Evolutionary conservation across 1,140 invertebrate species (phyloP).

Genomic region (Drosophila nikananu): DNA sequence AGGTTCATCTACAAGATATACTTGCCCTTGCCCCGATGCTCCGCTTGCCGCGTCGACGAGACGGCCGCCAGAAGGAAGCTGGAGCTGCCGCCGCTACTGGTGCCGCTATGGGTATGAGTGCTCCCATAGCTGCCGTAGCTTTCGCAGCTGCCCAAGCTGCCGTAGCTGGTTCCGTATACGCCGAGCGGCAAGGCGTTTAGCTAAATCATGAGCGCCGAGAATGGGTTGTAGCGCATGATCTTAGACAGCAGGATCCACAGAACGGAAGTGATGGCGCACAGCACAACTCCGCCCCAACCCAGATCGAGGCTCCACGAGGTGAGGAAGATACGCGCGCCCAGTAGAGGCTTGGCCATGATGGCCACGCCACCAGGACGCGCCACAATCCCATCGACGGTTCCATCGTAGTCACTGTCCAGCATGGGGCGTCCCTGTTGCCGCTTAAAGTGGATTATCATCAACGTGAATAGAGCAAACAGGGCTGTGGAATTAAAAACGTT

Average conservation of each 20-base stretch:
- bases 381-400: slow-evolving; percentile 90
- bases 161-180: slow-evolving; percentile 66
- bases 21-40: slow-evolving; percentile 69
- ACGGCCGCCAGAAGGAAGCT: slow-evolving; percentile 64
- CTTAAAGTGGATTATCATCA: slow-evolving; percentile 96
- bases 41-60: slow-evolving; percentile 74
- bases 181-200: slow-evolving; percentile 81
- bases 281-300: slow-evolving; percentile 92
- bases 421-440: slow-evolving; percentile 89
- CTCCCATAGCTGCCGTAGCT: slow-evolving; percentile 59
- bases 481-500: slow-evolving; percentile 86
- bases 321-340: slow-evolving; percentile 90
- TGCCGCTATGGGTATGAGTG: slow-evolving; percentile 60
- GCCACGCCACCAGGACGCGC: slow-evolving; percentile 86
- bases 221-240: slow-evolving; percentile 95
- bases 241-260: slow-evolving; percentile 95
- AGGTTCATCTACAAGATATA: slow-evolving; percentile 61
- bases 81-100: slow-evolving; percentile 62
- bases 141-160: slow-evolving; percentile 50
- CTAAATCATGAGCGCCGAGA: slow-evolving; percentile 90
- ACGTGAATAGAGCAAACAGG: slow-evolving; percentile 94
- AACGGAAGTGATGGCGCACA: slow-evolving; percentile 91
- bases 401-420: slow-evolving; percentile 86
- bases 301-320: slow-evolving; percentile 93
- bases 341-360: slow-evolving; percentile 79